Conservation (phyloP, 2,113 vertebrate genomes). For the Serinus canaria region DNA sequence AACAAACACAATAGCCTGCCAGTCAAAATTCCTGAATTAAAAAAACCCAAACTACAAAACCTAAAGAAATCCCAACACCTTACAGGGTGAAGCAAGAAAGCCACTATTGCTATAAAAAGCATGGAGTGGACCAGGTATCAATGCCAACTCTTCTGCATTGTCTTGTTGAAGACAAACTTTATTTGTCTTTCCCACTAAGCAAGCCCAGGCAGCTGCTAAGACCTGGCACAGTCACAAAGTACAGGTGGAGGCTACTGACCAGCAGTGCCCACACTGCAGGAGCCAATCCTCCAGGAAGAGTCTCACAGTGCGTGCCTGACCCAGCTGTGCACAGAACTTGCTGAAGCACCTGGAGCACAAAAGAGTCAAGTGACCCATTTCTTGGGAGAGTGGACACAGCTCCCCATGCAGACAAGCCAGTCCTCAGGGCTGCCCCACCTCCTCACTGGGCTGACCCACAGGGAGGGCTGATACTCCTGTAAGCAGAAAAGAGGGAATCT, state of each 20-base stretch:
- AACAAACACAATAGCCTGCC: background rate
- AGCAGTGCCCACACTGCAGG: background rate
- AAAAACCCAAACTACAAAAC: background rate
- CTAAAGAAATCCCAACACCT: background rate
- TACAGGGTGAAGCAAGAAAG: background rate
- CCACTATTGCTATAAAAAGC: background rate
- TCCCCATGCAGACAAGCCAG: rapidly evolving
- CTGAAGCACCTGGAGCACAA: background rate
- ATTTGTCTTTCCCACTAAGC: background rate
- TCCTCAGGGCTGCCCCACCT: background rate
- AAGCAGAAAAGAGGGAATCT: background rate
- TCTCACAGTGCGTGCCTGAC: rapidly evolving
- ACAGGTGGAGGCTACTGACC: background rate
- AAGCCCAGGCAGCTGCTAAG: background rate
- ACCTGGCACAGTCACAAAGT: background rate
- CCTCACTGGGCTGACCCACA: background rate
- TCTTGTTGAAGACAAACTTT: background rate
- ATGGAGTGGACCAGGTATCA: background rate
- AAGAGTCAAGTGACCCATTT: background rate
- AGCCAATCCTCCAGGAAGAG: background rate
- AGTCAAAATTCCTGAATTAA: background rate
- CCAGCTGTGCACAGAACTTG: background rate
- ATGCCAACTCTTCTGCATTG: background rate
- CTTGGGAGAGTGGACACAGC: background rate
- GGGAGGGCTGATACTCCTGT: background rate